Evolutionary conservation across 2,888 invertebrate genomes (phyloP).

Genomic region (Melanostoma mellinum): DNA sequence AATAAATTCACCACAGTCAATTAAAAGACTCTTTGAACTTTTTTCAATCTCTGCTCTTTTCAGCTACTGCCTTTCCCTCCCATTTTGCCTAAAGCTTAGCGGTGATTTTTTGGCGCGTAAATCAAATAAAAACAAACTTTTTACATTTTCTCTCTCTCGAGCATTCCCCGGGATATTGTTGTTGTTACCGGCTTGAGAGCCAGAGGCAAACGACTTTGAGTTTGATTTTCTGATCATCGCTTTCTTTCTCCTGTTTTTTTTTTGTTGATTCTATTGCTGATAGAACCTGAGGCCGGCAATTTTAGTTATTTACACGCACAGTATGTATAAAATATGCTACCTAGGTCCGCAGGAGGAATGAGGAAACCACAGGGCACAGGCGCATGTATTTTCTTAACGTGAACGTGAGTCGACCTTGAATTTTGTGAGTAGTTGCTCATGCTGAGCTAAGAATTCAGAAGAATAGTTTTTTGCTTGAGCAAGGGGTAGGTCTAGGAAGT

Average conservation of each 20-base stretch:
- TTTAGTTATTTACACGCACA: not conserved
- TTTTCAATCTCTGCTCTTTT: too few relatives aligned
- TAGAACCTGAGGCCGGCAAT: constrained; percentile 34
- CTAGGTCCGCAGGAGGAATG: not conserved
- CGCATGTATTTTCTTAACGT: constrained; percentile 25
- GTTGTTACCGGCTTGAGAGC: constrained; percentile 50
- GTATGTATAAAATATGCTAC: too few relatives aligned
- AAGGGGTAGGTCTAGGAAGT: too few relatives aligned
- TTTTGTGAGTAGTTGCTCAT: not conserved
- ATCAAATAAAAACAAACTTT: constrained; percentile 57
- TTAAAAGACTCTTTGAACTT: not conserved
- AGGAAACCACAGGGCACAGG: constrained; percentile 50
- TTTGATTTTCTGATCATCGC: not conserved
- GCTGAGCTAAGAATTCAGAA: too few relatives aligned
- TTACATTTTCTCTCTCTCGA: constrained; percentile 15
- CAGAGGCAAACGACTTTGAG: constrained; percentile 44
- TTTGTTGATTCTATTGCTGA: constrained; percentile 5
- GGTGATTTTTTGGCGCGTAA: constrained; percentile 65
- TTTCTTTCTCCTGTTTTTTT: constrained; percentile 11
- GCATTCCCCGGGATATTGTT: constrained; percentile 45
- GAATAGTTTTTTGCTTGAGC: too few relatives aligned
- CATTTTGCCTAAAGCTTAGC: constrained; percentile 10
- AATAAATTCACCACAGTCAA: not conserved
- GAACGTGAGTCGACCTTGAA: constrained; percentile 56
- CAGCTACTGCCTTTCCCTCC: not conserved